Evolutionary conservation across 2,888 invertebrate genomes (phyloP), one percentile per base, ranked within the genome.

Genomic region (Plagodis pulveraria): DNA sequence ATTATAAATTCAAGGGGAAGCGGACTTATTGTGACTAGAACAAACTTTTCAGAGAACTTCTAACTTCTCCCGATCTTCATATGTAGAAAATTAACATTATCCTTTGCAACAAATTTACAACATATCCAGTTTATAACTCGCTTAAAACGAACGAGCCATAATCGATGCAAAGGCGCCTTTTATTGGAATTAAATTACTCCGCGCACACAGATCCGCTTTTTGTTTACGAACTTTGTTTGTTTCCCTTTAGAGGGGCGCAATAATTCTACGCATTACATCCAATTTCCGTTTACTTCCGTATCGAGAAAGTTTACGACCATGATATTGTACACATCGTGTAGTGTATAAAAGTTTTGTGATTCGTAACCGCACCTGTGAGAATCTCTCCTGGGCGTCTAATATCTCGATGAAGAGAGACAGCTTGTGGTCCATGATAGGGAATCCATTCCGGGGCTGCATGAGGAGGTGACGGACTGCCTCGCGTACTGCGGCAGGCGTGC

Each of bases 341-440:
- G 11, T 42, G 5, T 42, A 32, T 22, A 51, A 11, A 35, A 33
- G 8, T 41, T 34, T 41, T 12, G 10, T 36, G 9, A 8, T 6
- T 36, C 0, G 22, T 10, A n/a, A 35, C 10, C 73, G 72, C 79
- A 96, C 96, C 96, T 96, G 95, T 79, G 96, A 96, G 81, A 97
- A 95, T 81, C 95, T 94, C 82, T 96, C 96, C 93, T 97, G 96
- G 55, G 96, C 95, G 82, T 96, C 96, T 84, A 97, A 93, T 74
- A 97, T 96, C 78, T 97, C 96, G 81, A 96, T 95, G 89, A 96
- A 96, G 50, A 97, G 93, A 45, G 95, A 94, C 78, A 96, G 94
- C 81, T 96, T 96, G 89, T 96, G 96, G 78, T 96, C 96, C 89
- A 95, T 94, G 80, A 96, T 95, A 74, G 95, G 95, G 86, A 96